Conservation (phyloP, 2,888 invertebrate genomes). For the Bugula neritina region DNA sequence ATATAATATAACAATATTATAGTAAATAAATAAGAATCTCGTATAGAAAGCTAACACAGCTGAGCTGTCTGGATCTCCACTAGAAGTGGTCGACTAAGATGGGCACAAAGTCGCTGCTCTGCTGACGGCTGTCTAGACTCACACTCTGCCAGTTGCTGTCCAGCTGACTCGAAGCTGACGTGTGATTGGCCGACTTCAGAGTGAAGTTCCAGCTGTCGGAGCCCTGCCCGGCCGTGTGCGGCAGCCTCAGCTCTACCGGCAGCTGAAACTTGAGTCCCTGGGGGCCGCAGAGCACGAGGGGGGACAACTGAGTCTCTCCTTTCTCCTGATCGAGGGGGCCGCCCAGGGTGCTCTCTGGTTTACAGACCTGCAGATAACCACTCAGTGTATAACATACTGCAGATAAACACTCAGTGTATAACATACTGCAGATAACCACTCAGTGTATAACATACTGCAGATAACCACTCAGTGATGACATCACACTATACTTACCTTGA, state of each 20-base stretch:
- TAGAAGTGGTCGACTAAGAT: slow-evolving; percentile 87
- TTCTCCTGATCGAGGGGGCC: slow-evolving; percentile 85
- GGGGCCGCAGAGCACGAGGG: slow-evolving; percentile 92
- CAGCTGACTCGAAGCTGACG: slow-evolving; percentile 36
- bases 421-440: background rate
- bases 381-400: background rate
- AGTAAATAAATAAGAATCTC: too few relatives aligned
- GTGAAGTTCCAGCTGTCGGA: slow-evolving; percentile 58
- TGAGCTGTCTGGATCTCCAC: too few relatives aligned
- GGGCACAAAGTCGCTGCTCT: slow-evolving; percentile 76
- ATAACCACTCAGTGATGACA: slow-evolving; percentile 16
- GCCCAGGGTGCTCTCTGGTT: slow-evolving; percentile 63
- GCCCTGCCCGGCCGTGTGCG: slow-evolving; percentile 60
- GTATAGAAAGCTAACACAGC: too few relatives aligned
- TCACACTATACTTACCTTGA: slow-evolving; percentile 58
- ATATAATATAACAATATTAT: too few relatives aligned
- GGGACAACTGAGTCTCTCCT: slow-evolving; percentile 89
- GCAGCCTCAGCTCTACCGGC: slow-evolving; percentile 84
- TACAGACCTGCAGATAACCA: slow-evolving; percentile 41
- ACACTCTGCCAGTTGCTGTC: slow-evolving; percentile 69
- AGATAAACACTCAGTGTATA: background rate
- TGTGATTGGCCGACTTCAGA: slow-evolving; percentile 52
- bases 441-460: background rate
- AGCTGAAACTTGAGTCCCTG: slow-evolving; percentile 79
- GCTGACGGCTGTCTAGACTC: slow-evolving; percentile 76